Conservation (phyloP, 35 echinoderm and acorn worm species). For the Diadema setosum region DNA sequence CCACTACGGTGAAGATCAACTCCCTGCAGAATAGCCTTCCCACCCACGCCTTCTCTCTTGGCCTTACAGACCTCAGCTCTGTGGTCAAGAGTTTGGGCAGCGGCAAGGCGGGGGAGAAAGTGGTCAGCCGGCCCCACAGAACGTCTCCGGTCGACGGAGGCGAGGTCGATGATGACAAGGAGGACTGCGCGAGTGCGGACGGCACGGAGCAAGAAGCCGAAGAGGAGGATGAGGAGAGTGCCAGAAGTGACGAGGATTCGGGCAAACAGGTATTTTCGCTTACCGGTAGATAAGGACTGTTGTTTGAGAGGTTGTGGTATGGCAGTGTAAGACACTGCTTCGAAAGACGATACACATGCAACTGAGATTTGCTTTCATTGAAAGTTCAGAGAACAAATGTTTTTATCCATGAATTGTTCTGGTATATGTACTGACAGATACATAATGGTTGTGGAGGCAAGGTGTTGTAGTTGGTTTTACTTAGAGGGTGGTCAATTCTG, state of each 20-base stretch:
- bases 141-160: not conserved
- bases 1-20: not conserved
- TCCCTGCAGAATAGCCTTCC: not conserved
- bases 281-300: too few relatives aligned
- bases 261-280: not conserved
- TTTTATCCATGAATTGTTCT: too few relatives aligned
- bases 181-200: not conserved
- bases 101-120: too few relatives aligned
- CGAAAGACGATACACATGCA: too few relatives aligned
- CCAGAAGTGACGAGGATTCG: not conserved
- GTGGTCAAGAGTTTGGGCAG: not conserved
- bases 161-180: not conserved
- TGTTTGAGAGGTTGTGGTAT: too few relatives aligned
- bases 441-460: too few relatives aligned
- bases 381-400: too few relatives aligned
- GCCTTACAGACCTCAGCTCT: not conserved
- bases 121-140: not conserved
- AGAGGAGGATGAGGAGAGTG: not conserved
- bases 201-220: not conserved
- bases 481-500: too few relatives aligned
- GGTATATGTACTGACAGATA: too few relatives aligned
- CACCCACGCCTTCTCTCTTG: not conserved
- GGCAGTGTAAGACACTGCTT: too few relatives aligned
- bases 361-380: too few relatives aligned
- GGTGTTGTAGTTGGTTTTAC: too few relatives aligned